phyloP scores from a whole-genome alignment of 2,113 vertebrate genomes.

The Stegostoma tigrinum region DNA sequence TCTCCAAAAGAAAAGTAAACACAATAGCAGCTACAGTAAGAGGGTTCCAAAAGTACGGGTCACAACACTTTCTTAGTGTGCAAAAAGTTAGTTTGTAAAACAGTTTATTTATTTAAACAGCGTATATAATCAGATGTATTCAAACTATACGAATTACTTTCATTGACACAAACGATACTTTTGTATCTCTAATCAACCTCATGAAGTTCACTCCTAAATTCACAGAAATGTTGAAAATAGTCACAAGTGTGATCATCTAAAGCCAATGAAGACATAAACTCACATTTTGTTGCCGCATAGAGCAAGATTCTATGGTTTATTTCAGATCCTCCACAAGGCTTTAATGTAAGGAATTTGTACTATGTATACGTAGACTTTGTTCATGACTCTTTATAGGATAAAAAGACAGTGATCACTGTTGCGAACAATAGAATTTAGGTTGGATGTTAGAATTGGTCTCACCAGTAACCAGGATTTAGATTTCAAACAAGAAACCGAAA shows the following conservation, averaged over 20 bases:
- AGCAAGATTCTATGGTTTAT: neutral
- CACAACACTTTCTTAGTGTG: neutral
- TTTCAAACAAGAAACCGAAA: neutral
- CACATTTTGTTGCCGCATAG: neutral
- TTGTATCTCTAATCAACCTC: neutral
- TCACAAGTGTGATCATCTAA: neutral
- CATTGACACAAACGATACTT: neutral
- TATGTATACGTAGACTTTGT: neutral
- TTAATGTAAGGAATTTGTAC: neutral
- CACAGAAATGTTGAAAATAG: neutral
- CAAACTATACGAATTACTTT: neutral
- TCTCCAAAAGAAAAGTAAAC: neutral
- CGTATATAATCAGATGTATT: neutral
- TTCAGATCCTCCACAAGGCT: neutral
- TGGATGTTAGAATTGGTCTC: neutral
- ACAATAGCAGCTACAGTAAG: neutral
- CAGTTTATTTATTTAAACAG: neutral
- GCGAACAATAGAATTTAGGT: neutral
- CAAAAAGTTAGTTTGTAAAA: neutral
- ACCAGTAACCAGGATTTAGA: neutral
- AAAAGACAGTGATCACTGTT: neutral
- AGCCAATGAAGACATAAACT: neutral
- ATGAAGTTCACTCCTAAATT: neutral
- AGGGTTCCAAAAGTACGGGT: neutral
- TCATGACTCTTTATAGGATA: neutral